Base-by-base conservation (phyloP, 2,797 vertebrate genomes). In the Enteromius argenteus region DNA sequence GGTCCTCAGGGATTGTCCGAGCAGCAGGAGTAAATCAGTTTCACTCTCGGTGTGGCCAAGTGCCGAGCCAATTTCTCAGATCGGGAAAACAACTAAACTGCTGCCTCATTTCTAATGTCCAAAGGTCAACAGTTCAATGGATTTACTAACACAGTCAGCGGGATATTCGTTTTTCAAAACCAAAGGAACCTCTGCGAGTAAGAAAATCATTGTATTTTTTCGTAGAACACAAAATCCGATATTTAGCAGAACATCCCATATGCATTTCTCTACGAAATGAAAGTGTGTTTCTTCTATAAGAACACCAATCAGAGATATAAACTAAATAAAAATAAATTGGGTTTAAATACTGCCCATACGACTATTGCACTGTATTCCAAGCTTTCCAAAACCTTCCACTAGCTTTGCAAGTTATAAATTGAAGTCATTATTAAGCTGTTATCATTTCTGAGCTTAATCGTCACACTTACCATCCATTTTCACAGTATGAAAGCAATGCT, bases 21-120 rank as follows among this genome's bases (percentile, higher is more conserved):
- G 69, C 69, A 81, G 23, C 53, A 81, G 17, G 53, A 73, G 69
- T 60, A 39, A 81, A 81, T 73, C 80, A 32, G 72, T 68, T 67
- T 83, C 62, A 39, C 35, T 83, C 72, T 68, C 21, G 1, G 58
- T 37, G 60, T 66, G 32, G 44, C 32, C 60, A 46, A 56, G 68
- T 19, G 11, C 56, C 21, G 11, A 32, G 7, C 15, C 46, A 58
- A 77, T 76, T 30, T 76, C 62, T 83, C 73, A 77, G 72, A 39
- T 77, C 15, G 9, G 27, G 49, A 77, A 51, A 53, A 71, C 67
- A 69, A 77, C 49, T 32, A 6, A 23, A 58, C 46, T 17, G 10
- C 42, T 37, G n/a, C 13, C 35, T 74, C 17, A 42, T 44, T 77
- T 44, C 44, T 19, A 74, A 75, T 49, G 58, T 74, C 30, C 56